These are phyloP conservation scores for Sesamia inferens DNA, from an alignment of 2,888 invertebrate genomes.

Conservation along the genomic window DNA sequence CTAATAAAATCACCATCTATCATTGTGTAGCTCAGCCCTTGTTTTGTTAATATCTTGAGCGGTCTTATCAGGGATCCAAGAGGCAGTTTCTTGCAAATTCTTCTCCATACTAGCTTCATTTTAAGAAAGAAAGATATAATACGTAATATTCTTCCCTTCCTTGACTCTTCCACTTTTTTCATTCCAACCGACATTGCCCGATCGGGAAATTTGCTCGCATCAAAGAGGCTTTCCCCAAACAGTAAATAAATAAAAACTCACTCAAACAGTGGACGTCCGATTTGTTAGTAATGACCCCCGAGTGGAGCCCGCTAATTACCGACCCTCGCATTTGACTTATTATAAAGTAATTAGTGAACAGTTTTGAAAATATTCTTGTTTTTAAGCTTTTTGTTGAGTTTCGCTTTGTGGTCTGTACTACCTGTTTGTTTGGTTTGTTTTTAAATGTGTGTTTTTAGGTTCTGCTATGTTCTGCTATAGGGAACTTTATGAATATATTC, in stretches of 20 bases:
- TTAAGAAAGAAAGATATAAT: too few species aligned
- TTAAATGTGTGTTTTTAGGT: slow-evolving; percentile 6
- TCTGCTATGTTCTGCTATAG: background rate
- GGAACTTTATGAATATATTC: background rate
- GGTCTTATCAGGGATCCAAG: background rate
- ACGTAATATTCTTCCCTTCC: background rate
- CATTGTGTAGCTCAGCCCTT: too few species aligned
- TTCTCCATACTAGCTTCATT: background rate
- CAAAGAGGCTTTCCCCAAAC: slow-evolving; percentile 1
- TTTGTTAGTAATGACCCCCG: slow-evolving; percentile 24
- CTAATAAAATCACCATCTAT: too few species aligned
- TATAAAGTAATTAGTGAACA: slow-evolving; percentile 64
- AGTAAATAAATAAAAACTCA: slow-evolving; percentile 27
- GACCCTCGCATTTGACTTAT: slow-evolving; percentile 57
- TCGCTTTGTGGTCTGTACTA: slow-evolving; percentile 43
- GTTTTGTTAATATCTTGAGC: background rate
- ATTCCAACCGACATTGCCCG: too few species aligned
- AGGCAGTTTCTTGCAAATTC: background rate
- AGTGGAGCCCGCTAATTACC: slow-evolving; percentile 57
- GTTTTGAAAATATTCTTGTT: slow-evolving; percentile 53
- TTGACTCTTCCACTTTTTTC: background rate
- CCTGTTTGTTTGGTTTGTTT: slow-evolving; percentile 26
- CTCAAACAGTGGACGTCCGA: slow-evolving; percentile 9
- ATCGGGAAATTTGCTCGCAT: background rate
- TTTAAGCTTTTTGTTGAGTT: slow-evolving; percentile 43